A percentile compares a stretch with the other conserved stretches of the same genome.
Evolutionary conservation across 2,113 vertebrate genomes (phyloP).

Genomic region (Scortum barcoo): DNA sequence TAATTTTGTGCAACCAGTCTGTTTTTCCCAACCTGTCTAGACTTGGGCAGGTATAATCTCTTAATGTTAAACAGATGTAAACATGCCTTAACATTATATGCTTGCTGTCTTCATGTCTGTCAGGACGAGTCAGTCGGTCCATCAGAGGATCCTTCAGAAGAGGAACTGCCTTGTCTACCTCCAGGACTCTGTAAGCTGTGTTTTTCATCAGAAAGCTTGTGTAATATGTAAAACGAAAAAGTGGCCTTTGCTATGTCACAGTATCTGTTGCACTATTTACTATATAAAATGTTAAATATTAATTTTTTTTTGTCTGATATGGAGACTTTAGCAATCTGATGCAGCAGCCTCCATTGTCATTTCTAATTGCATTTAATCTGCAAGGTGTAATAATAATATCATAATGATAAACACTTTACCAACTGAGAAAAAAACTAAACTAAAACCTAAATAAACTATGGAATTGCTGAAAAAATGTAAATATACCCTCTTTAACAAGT

Average conservation of each 20-base stretch:
- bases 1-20: not conserved
- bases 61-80: not conserved
- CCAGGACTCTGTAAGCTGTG: conserved; percentile 79
- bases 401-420: not conserved
- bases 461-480: not conserved
- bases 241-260: not conserved
- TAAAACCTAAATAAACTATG: too few species aligned
- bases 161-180: conserved; percentile 73
- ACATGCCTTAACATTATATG: not conserved
- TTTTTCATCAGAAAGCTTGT: not conserved
- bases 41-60: not conserved
- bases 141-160: conserved; percentile 73
- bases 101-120: conserved; percentile 36
- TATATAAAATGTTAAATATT: too few species aligned
- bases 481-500: not conserved
- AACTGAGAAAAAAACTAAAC: not conserved
- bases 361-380: not conserved
- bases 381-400: not conserved
- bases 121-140: conserved; percentile 81
- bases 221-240: not conserved
- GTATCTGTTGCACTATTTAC: not conserved
- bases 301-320: not conserved
- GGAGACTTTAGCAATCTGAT: not conserved
- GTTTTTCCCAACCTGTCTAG: conserved; percentile 11
- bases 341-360: not conserved